Base-by-base conservation (phyloP, 2,888 invertebrate species). In the Papilio elwesi region DNA sequence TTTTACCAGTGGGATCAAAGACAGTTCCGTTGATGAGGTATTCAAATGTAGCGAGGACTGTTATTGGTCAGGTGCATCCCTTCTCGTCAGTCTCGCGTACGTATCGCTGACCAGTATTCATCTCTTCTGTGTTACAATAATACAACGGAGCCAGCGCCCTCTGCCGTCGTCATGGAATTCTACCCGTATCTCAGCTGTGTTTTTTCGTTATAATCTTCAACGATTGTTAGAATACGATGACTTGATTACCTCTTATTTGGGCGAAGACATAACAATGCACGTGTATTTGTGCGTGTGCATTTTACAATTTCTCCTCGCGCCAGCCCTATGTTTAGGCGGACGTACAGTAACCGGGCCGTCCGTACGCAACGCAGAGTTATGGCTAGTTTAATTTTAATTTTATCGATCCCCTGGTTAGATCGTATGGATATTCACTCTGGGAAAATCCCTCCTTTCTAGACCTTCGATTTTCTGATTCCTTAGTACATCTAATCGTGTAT, bases 321-420 rank as follows among this genome's bases (percentile, higher is more conserved):
- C 87, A 89, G 63, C 90, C 90, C 90, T 90, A 75, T 12, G 53
- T n/a, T 76, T 77, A 78, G 77, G 78, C 87, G 88, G 87, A 87
- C 83, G 86, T 80, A n/a, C 81, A 77, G 80, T 83, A 85, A 88
- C 84, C 83, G 85, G 84, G 84, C 82, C 85, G 84, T 36, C 55
- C 73, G 65, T 51, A 68, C 77, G 76, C 76, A 75, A 74, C 75
- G 69, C 76, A 75, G 73, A 78, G 76, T 77, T 78, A 78, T 76
- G 74, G 75, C 76, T 76, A 75, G 76, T 76, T 69, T 68, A 69
- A 73, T 73, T 70, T 65, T 70, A 70, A 67, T 57, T 74, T 59
- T 64, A 67, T 62, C 68, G 68, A 64, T 57, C 38, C 68, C 11
- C 53, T 51, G 57, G 48, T 51, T 53, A 38, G 53, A 73, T 63